Evolutionary conservation across 2,113 vertebrate species (phyloP).

Genomic region (Tonatia bakeri): DNA sequence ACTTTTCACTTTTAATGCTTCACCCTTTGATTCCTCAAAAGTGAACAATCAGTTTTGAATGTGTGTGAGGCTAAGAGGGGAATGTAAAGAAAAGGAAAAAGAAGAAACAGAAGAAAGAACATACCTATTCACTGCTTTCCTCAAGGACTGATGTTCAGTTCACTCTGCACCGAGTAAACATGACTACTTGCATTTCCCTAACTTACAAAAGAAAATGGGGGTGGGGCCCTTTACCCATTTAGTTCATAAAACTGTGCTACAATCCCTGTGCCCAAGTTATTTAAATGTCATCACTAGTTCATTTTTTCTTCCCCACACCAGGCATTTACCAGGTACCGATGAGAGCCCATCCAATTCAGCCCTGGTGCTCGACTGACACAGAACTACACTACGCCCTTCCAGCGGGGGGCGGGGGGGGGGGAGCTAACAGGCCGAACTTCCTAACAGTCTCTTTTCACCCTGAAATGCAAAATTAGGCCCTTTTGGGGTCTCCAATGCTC

Average conservation of each 20-base stretch:
- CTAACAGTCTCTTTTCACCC: neutral
- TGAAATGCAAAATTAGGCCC: neutral
- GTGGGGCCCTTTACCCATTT: neutral
- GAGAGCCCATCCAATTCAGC: neutral
- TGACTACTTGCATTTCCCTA: neutral
- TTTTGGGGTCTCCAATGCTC: neutral
- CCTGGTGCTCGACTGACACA: neutral
- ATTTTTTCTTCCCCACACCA: neutral
- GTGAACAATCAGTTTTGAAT: neutral
- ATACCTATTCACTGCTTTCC: neutral
- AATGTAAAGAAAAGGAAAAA: neutral
- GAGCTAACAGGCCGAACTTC: neutral
- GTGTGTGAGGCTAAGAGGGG: neutral
- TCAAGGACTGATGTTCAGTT: neutral
- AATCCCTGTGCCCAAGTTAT: neutral
- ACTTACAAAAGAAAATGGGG: neutral
- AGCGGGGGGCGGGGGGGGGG: rapidly evolving
- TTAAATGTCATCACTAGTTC: neutral
- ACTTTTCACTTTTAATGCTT: conserved; percentile 11
- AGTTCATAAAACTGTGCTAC: neutral
- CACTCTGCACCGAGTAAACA: neutral
- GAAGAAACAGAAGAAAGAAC: neutral
- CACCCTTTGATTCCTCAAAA: neutral
- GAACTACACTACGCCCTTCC: neutral
- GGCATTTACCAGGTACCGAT: neutral